phyloP scores from a whole-genome alignment of 2,797 vertebrate genomes.

The Lacerta agilis region DNA sequence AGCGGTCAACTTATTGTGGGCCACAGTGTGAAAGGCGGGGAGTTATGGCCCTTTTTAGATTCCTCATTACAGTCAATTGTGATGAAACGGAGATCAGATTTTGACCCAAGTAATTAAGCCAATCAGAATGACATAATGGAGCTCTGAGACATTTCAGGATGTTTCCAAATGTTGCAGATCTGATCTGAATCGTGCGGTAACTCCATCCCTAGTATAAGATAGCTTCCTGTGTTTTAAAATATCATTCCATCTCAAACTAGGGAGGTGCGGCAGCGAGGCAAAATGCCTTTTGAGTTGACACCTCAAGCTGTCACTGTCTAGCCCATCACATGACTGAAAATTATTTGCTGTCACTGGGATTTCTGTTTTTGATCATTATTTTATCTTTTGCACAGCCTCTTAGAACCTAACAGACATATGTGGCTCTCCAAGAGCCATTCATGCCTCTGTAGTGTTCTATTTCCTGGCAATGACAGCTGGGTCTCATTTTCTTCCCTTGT shows the following conservation, averaged over 20 bases:
- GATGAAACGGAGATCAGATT: too few species aligned
- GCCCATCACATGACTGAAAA: slow-evolving; percentile 1
- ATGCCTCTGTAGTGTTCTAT: background rate
- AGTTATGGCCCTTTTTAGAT: too few species aligned
- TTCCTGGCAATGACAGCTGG: background rate
- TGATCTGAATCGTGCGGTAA: too few species aligned
- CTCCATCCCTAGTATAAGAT: too few species aligned
- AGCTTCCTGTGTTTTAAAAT: too few species aligned
- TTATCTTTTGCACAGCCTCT: background rate
- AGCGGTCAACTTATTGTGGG: too few species aligned
- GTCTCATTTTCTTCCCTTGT: background rate
- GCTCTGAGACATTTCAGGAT: too few species aligned
- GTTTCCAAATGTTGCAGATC: too few species aligned
- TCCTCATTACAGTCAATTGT: too few species aligned
- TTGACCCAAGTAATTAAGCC: too few species aligned
- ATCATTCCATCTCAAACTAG: background rate
- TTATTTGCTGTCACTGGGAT: slow-evolving; percentile 1
- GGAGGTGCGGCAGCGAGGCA: accelerated
- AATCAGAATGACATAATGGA: too few species aligned
- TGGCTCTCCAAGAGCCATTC: background rate
- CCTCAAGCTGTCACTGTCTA: slow-evolving; percentile 9
- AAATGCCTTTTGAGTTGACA: background rate
- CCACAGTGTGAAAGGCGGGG: too few species aligned
- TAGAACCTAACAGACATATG: background rate
- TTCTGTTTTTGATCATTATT: slow-evolving; percentile 2